These are phyloP conservation scores for Gadus chalcogrammus DNA, from an alignment of 2,113 vertebrate genomes.

Conservation along the genomic window DNA sequence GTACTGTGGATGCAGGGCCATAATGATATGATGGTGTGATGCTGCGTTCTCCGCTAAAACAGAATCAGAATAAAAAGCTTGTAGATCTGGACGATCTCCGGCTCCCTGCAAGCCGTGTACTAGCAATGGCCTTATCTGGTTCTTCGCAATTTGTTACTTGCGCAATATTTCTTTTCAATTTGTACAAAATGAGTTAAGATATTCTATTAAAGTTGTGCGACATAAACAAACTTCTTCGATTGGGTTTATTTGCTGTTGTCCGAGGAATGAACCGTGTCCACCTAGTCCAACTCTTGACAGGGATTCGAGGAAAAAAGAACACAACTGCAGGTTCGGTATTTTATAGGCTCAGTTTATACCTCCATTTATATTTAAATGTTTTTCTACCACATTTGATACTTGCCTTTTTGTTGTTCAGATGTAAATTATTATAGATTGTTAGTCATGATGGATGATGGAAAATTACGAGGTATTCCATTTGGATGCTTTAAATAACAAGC, in stretches of 20 bases:
- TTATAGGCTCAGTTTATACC: no score
- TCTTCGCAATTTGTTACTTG: constrained; percentile 84
- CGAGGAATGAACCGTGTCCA: no score
- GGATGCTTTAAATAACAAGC: no score
- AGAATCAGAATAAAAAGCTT: constrained; percentile 30
- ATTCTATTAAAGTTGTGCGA: constrained; percentile 98
- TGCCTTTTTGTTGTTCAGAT: no score
- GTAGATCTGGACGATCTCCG: constrained; percentile 62
- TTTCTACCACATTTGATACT: no score
- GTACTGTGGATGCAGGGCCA: constrained; percentile 29
- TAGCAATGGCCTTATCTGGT: constrained; percentile 88
- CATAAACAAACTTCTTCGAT: constrained; percentile 37
- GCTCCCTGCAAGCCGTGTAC: constrained; percentile 78
- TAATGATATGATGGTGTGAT: constrained; percentile 18
- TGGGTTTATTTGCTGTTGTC: background rate
- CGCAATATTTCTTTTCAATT: constrained; percentile 92
- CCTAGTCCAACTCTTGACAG: no score
- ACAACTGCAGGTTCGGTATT: no score
- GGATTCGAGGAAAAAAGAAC: no score
- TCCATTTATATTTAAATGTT: no score
- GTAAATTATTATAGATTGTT: no score
- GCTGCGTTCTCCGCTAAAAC: constrained; percentile 34
- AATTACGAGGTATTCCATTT: no score
- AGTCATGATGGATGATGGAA: no score
- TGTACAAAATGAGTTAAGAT: constrained; percentile 96